Percentiles rank a stretch among this genome's conserved stretches.
Evolutionary conservation across 2,797 vertebrate genomes (phyloP).

Genomic region (Anisognathus igniventris): DNA sequence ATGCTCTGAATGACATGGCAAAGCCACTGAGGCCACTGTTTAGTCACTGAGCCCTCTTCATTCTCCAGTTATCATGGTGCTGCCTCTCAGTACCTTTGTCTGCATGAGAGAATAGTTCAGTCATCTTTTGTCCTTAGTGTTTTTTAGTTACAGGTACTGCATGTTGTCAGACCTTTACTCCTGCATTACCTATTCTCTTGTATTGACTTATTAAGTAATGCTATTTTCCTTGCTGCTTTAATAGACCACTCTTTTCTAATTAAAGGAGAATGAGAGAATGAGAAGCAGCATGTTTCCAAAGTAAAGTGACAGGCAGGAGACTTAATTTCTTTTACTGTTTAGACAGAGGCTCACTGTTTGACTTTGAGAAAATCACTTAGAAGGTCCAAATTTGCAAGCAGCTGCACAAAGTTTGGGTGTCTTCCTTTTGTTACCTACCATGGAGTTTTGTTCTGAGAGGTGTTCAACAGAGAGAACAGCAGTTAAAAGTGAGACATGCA

Average conservation of each 20-base stretch:
- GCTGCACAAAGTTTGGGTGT: neutral
- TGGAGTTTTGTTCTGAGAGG: neutral
- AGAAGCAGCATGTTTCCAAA: neutral
- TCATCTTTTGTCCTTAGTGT: neutral
- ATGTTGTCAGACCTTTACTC: neutral
- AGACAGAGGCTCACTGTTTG: neutral
- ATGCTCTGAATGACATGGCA: neutral
- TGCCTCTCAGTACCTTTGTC: neutral
- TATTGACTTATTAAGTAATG: neutral
- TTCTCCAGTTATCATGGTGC: neutral
- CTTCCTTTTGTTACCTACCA: neutral
- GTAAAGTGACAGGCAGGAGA: neutral
- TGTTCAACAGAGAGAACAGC: neutral
- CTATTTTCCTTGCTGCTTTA: neutral
- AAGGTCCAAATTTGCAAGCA: neutral
- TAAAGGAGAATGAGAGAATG: neutral
- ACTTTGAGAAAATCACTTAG: neutral
- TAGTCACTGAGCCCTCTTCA: neutral
- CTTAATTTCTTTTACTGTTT: neutral
- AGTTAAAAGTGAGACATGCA: neutral
- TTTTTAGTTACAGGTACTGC: neutral
- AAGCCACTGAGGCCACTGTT: neutral
- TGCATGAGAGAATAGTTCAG: neutral
- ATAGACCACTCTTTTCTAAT: neutral
- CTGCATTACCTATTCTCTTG: neutral